Evolutionary conservation across 2,888 invertebrate species (phyloP), one percentile per base, ranked within the genome.

Genomic region (Chesias legatella): DNA sequence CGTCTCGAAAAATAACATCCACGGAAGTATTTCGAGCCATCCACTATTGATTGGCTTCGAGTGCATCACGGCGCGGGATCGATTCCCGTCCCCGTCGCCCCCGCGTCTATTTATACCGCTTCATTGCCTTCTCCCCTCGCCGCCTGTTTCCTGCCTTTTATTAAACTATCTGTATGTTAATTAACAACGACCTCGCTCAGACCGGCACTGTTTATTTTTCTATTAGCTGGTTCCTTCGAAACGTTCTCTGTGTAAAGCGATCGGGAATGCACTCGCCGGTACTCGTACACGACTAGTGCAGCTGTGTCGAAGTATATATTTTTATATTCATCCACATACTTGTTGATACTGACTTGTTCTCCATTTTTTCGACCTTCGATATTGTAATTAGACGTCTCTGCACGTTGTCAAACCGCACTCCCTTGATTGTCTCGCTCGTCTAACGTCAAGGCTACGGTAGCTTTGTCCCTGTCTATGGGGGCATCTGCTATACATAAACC

Each of bases 161-260:
- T 86, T 84, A 86, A 85, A 85, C 82, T 85, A 85, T 86, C 79
- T 82, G 79, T 84, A 86, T 86, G 86, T 84, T 85, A 86, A 88
- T 88, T 88, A 86, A 82, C 78, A 84, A 74, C 79, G 81, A 77
- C 84, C 79, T 80, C 81, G 76, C 60, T 67, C 60, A 53, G 65
- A 67, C 67, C 65, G 67, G 55, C 62, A 69, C 63, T 84, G 78
- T 82, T 83, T 83, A 79, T 77, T 76, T 83, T 78, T 76, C 79
- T 79, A 76, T 80, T 78, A 79, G 75, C 72, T 60, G 45, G 65
- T 63, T 71, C 69, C 69, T 69, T 67, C 62, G 64, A 70, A 79
- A 73, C 73, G 67, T 70, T 71, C 49, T 64, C 70, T 64, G 60
- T 74, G 70, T 73, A 72, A 73, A 67, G 63, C 64, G 55, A 56